Evolutionary conservation across 2,888 invertebrate genomes (phyloP), one percentile per base, ranked within the genome.

Genomic region (Oligia strigilis): DNA sequence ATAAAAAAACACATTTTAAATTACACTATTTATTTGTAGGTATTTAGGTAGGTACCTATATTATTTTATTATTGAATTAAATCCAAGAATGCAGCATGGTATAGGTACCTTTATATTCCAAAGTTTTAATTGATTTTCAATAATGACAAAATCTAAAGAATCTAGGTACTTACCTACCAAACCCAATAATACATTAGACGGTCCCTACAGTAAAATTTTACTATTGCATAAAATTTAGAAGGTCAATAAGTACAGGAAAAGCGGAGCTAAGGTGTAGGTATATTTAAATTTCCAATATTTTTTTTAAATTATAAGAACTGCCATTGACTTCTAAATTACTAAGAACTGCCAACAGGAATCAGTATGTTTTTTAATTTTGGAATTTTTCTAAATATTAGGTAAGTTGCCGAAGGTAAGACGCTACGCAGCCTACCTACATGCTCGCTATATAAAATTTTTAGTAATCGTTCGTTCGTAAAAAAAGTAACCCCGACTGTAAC

Each of bases 391-490:
- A 72, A 29, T 52, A 52, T 29, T 60, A 52, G 0, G 1, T 64
- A 17, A 40, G 9, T 19, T 66, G 6, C 23, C 14, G 13, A 65
- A 60, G 55, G 13, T 23, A 67, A 46, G 69, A 75, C n/a, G 74
- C 76, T 72, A 23, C 46, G n/a, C n/a, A 80, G 69, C 55, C 77
- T 77, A 73, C 87, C 58, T 81, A n/a, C 72, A 75, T n/a, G 58
- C 19, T 40, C 2, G 58, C 23, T 66, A 72, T 72, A 52, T 66
- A 70, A 72, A 58, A 70, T 66, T 5, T 4, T 40, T 6, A 5
- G 40, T 5, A 46, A 49, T 29, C 46, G 8, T 43, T 29, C 46
- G 8, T 43, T 23, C 6, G 43, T 46, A 23, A 62, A 78, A 29
- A 77, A 36, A 71, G 52, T 73, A 77, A 52, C 52, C 23, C 75